Evolutionary conservation across 2,113 vertebrate genomes (phyloP), one percentile per base, ranked within the genome.

Genomic region (Symphodus melops): DNA sequence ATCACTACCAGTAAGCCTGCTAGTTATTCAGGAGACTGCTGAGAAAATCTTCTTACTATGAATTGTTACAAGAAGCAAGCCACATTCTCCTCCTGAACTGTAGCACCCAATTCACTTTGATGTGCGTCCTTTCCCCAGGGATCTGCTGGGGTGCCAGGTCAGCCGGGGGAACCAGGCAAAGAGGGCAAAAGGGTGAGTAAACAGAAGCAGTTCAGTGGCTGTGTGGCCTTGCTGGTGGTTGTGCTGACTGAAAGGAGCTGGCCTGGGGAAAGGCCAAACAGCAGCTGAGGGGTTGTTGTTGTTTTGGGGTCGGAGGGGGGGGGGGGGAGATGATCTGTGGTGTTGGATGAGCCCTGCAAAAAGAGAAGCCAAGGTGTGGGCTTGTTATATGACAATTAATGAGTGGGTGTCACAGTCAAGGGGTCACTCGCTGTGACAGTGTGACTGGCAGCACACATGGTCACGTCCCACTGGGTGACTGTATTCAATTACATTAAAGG

Each of bases 141-240:
- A 83, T 81, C 90, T 54, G 61, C 88, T 59, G 96, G 95, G 33
- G 72, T 91, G 41, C 91, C 94, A 74, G 97, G 97, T 86, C 94
- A 92, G 41, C 92, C 94, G 71, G 97, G 97, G 78, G 94, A 95
- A 80, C 92, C 94, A 83, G 98, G 97, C 79, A 97, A 96, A 93
- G 97, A 98, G 88, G 98, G 97, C 88, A 97, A 97, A 87, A 97
- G 96, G 95, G 98, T 99, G 93, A 98, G 98, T 97, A 94, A 95
- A 94, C 89, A 75, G 59, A 71, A 93, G 88, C 89, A 77, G 72
- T 73, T 55, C 13, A 52, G 79, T 69, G 65, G 81, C 78, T 92
- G 88, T 91, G 82, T 86, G 77, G 81, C 75, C 74, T 75, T 72
- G 25, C 70, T 63, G 20, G n/a, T 58, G 67, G 69, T 63, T 73